A percentile compares a stretch with the other conserved stretches of the same genome.
Conservation (phyloP, 2,797 vertebrate genomes). For the Scolopax rusticola region DNA sequence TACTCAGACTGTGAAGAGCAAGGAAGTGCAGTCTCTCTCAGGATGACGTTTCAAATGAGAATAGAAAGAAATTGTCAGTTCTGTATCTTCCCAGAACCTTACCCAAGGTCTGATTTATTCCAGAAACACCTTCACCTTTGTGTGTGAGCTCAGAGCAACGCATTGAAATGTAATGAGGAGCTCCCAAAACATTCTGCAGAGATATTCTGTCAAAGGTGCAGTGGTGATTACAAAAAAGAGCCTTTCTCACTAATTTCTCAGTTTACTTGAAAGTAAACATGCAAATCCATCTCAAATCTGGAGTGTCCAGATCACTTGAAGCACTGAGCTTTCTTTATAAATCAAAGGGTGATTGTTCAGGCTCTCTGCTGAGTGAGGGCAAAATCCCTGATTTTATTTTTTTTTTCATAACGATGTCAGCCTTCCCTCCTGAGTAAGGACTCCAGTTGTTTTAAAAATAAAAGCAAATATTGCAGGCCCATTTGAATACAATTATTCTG, state of each 20-base stretch:
- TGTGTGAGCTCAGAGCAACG: neutral
- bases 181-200: neutral
- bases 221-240: neutral
- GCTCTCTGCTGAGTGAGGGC: conserved; percentile 21
- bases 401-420: conserved; percentile 17
- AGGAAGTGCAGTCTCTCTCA: neutral
- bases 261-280: neutral
- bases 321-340: conserved; percentile 19
- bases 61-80: neutral
- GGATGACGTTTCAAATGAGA: neutral
- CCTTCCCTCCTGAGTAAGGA: conserved; percentile 23
- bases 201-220: neutral
- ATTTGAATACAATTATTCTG: conserved; percentile 65
- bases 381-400: neutral
- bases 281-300: neutral
- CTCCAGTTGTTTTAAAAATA: conserved; percentile 41
- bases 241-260: neutral
- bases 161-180: neutral
- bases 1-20: rapidly evolving
- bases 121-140: neutral
- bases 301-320: neutral
- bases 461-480: conserved; percentile 30
- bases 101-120: neutral
- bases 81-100: neutral
- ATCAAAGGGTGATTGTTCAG: conserved; percentile 58